Percentiles rank a stretch among this genome's conserved stretches.
phyloP scores from a whole-genome alignment of 2,113 vertebrate genomes.

The Corvus hawaiiensis region DNA sequence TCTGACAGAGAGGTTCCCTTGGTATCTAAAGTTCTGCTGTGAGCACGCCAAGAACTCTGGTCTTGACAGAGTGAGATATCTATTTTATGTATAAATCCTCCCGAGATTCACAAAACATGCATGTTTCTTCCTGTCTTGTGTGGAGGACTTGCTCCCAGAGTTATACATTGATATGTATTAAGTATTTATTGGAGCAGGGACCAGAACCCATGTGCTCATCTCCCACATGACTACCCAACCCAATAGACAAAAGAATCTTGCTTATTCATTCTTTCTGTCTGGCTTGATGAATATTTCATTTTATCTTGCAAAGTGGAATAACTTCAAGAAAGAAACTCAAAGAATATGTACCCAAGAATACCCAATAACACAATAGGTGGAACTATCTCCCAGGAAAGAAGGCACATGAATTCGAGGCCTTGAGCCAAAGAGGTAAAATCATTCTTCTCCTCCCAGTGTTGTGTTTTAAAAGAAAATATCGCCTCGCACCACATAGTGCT shows the following conservation, averaged over 20 bases:
- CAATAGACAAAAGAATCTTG: neutral
- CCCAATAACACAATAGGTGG: neutral
- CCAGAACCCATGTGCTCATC: constrained; percentile 33
- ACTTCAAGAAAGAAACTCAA: neutral
- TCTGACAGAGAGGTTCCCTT: neutral
- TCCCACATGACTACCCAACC: constrained; percentile 6
- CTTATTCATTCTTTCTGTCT: constrained; percentile 47
- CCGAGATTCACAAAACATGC: neutral
- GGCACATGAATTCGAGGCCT: neutral
- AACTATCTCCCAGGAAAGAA: neutral
- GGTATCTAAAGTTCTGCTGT: neutral
- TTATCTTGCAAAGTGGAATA: constrained; percentile 24
- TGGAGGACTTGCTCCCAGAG: constrained; percentile 32
- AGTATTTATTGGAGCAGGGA: constrained; percentile 48
- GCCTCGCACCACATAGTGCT: neutral
- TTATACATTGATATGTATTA: constrained; percentile 41
- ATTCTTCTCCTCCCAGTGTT: neutral
- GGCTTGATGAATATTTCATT: constrained; percentile 51
- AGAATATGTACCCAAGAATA: neutral
- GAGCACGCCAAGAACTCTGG: neutral
- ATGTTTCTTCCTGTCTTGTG: constrained; percentile 17
- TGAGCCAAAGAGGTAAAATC: neutral
- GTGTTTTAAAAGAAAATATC: neutral
- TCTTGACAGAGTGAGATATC: constrained; percentile 23
- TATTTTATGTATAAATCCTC: constrained; percentile 37